phyloP scores from a whole-genome alignment of 1,140 invertebrate genomes.

The Pseudomyrmex concolor region DNA sequence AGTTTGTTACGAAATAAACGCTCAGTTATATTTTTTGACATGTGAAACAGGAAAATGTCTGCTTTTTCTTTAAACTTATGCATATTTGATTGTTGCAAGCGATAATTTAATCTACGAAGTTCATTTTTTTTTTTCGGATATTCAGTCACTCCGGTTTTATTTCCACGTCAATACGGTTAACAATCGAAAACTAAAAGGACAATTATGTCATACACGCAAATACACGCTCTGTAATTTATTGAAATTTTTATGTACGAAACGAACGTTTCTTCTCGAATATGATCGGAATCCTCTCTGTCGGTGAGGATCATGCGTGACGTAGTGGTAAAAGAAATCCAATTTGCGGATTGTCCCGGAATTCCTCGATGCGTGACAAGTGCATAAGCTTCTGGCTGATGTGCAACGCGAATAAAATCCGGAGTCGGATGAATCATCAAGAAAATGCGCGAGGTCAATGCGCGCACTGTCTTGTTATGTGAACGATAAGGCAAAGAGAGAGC shows the following conservation, averaged over 20 bases:
- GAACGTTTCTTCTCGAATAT: neutral
- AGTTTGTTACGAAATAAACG: no score
- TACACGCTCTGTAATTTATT: neutral
- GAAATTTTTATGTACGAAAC: neutral
- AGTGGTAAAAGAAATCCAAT: constrained; percentile 14
- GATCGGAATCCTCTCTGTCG: neutral
- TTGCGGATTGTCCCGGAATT: constrained; percentile 8
- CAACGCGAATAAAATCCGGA: neutral
- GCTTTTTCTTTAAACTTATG: no score
- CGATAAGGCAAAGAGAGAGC: constrained; percentile 17
- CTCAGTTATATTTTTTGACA: no score
- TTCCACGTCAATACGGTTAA: no score
- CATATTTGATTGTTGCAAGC: no score
- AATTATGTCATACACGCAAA: no score
- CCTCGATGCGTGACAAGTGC: neutral
- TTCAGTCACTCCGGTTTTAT: no score
- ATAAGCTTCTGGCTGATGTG: neutral
- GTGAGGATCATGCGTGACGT: neutral
- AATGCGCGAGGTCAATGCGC: neutral
- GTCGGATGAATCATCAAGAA: constrained; percentile 5
- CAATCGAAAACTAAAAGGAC: no score
- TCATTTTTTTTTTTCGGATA: no score
- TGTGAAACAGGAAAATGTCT: no score
- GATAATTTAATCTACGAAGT: no score
- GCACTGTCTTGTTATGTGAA: neutral